phyloP scores from a whole-genome alignment of 1,140 invertebrate genomes.

The Ips nitidus region DNA sequence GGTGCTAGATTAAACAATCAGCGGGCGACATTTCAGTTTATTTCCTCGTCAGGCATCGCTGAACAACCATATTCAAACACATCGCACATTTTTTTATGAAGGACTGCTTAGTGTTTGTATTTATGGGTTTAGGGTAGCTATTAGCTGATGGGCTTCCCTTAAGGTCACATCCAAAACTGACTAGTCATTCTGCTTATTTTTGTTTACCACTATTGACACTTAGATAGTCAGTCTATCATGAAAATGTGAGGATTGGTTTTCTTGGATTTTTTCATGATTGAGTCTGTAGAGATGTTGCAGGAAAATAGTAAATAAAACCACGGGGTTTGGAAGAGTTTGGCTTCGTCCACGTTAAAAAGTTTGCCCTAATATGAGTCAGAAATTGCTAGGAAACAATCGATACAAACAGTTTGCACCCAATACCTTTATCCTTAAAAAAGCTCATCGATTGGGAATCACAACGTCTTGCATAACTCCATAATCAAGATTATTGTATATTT shows the following conservation, averaged over 20 bases:
- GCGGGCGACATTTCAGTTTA: conserved; percentile 27
- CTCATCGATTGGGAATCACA: background rate
- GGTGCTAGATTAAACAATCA: too few species aligned
- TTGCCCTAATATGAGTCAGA: conserved; percentile 38
- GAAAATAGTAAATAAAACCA: background rate
- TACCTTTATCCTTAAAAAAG: background rate
- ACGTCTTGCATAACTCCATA: background rate
- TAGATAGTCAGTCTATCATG: too few species aligned
- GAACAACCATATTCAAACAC: conserved; percentile 34
- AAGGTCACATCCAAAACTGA: conserved; percentile 6
- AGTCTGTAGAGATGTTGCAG: background rate
- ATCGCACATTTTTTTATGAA: conserved; percentile 33
- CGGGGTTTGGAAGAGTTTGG: conserved; percentile 7
- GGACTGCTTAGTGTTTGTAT: conserved; percentile 34
- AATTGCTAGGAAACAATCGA: conserved; percentile 45
- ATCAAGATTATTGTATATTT: too few species aligned
- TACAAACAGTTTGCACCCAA: conserved; percentile 40
- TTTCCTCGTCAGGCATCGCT: conserved; percentile 42
- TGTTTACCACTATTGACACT: background rate
- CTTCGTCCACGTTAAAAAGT: background rate
- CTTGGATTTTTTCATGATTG: background rate
- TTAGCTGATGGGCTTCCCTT: conserved; percentile 33
- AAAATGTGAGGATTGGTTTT: too few species aligned
- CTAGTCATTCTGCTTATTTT: background rate
- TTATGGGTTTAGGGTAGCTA: conserved; percentile 28